These are phyloP conservation scores for Glaucomys volans DNA, from an alignment of 2,113 vertebrate genomes.

Conservation along the genomic window DNA sequence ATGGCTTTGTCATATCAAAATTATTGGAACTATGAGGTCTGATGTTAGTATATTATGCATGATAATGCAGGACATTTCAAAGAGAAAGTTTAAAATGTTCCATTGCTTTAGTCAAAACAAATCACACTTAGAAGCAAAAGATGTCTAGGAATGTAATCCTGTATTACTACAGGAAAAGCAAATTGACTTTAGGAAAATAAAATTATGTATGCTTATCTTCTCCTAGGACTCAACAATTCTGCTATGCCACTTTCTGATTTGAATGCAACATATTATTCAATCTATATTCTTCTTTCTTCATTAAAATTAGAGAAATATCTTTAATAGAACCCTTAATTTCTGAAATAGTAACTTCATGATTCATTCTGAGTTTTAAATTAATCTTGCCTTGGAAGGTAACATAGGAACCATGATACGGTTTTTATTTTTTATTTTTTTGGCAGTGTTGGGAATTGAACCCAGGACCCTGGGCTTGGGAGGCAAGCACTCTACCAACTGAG, in stretches of 20 bases:
- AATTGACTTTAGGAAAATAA: not conserved
- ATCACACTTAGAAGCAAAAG: not conserved
- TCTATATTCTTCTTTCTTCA: conserved; percentile 2
- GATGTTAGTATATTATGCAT: not conserved
- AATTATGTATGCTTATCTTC: not conserved
- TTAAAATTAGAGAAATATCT: not conserved
- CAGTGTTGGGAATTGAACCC: too few relatives aligned
- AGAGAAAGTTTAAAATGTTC: not conserved
- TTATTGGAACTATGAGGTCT: not conserved
- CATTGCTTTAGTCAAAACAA: not conserved
- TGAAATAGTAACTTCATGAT: conserved; percentile 11
- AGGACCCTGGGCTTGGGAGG: too few relatives aligned
- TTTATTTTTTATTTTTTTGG: too few relatives aligned
- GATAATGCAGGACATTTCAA: not conserved
- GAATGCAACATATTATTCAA: not conserved
- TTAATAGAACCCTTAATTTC: not conserved
- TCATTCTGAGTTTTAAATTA: conserved; percentile 1
- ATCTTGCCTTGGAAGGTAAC: not conserved
- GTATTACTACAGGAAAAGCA: not conserved
- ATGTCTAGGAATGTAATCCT: not conserved
- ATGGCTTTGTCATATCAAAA: not conserved
- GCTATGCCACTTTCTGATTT: not conserved
- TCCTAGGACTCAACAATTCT: not conserved
- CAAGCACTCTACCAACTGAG: too few relatives aligned
- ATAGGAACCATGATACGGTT: not conserved